Conservation (phyloP, 2,113 vertebrate genomes). For the Siniperca chuatsi region DNA sequence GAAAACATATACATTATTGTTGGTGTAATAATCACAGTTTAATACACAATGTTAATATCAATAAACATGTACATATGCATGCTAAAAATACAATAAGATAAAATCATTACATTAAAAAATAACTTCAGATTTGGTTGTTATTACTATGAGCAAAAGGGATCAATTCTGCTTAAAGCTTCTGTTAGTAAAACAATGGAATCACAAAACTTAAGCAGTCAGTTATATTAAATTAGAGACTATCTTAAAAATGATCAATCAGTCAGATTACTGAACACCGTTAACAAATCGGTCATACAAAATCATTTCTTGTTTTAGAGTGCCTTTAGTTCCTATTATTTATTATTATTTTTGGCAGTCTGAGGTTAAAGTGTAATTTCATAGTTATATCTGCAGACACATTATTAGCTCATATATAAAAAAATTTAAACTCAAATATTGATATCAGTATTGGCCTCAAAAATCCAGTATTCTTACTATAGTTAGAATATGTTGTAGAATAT, state of each 20-base stretch:
- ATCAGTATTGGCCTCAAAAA: neutral
- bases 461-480: neutral
- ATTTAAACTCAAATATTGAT: neutral
- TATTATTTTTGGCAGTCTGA: too few relatives aligned
- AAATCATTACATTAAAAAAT: neutral
- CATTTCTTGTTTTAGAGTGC: too few relatives aligned
- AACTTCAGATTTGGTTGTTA: neutral
- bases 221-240: too few relatives aligned
- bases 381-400: neutral
- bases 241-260: too few relatives aligned
- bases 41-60: neutral
- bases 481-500: neutral
- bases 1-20: neutral
- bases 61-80: neutral
- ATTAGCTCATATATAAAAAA: neutral
- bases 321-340: too few relatives aligned
- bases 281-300: too few relatives aligned
- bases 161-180: neutral
- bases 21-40: neutral
- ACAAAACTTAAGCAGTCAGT: neutral
- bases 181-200: neutral
- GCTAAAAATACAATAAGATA: neutral
- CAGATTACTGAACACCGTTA: too few relatives aligned
- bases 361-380: too few relatives aligned
- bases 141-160: neutral